These are phyloP conservation scores for Diuraphis noxia DNA, from an alignment of 1,140 invertebrate species.

Conservation along the genomic window DNA sequence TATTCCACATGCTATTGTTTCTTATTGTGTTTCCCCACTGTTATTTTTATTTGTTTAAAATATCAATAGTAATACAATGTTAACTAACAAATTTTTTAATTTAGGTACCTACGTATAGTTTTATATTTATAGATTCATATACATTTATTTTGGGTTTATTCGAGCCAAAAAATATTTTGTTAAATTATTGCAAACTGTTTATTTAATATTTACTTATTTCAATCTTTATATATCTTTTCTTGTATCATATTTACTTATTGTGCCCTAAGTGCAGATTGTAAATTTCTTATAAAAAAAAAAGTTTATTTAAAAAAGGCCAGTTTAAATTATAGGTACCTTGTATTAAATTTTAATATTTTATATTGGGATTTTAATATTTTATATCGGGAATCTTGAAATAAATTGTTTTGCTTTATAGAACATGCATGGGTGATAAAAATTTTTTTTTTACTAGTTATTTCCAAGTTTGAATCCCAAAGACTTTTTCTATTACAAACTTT, in stretches of 20 bases:
- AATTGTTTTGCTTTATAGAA: background rate
- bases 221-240: no score
- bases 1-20: background rate
- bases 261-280: no score
- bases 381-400: background rate
- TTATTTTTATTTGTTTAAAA: background rate
- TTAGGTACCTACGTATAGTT: no score
- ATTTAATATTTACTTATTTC: no score
- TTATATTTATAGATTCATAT: background rate
- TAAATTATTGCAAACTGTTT: no score
- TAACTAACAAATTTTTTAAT: background rate
- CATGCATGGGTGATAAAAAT: background rate
- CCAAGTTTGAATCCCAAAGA: background rate
- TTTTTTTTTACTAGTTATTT: background rate
- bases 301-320: background rate
- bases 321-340: slow-evolving; percentile 12
- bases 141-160: background rate
- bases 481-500: background rate
- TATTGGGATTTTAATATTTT: background rate
- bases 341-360: no score
- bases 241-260: no score
- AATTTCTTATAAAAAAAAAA: no score
- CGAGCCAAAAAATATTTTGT: background rate
- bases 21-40: background rate
- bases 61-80: background rate